phyloP scores from a whole-genome alignment of 2,113 vertebrate genomes.

The Elachura formosa region DNA sequence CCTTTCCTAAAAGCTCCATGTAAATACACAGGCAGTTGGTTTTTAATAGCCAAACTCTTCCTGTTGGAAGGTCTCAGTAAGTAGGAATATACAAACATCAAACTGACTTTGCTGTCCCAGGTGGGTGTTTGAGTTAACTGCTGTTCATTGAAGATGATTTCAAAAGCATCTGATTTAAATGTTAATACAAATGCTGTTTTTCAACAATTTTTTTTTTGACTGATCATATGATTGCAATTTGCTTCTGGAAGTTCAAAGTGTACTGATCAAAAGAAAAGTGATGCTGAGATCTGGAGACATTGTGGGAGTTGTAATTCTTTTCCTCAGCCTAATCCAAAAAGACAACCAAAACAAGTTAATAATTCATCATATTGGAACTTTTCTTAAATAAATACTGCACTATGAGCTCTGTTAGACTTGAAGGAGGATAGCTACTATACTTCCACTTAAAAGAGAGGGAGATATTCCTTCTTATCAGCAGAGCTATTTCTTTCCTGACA shows the following conservation, averaged over 20 bases:
- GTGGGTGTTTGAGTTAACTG: not conserved
- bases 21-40: not conserved
- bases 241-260: not conserved
- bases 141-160: not conserved
- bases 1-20: not conserved
- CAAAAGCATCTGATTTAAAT: not conserved
- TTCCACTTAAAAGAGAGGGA: not conserved
- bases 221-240: not conserved
- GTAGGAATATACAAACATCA: not conserved
- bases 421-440: not conserved
- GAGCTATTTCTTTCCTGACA: not conserved
- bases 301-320: not conserved
- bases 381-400: slow-evolving; percentile 10
- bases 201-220: not conserved
- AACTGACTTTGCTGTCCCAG: not conserved
- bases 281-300: not conserved
- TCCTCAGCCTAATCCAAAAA: not conserved
- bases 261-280: not conserved
- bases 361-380: not conserved
- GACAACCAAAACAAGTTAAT: slow-evolving; percentile 1
- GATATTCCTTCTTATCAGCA: slow-evolving; percentile 9
- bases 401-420: not conserved
- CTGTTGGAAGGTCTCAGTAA: not conserved
- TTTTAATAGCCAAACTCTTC: not conserved
- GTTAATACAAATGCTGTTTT: not conserved